Base-by-base conservation (phyloP, 2,797 vertebrate species). In the Melanotaenia pygmaea region DNA sequence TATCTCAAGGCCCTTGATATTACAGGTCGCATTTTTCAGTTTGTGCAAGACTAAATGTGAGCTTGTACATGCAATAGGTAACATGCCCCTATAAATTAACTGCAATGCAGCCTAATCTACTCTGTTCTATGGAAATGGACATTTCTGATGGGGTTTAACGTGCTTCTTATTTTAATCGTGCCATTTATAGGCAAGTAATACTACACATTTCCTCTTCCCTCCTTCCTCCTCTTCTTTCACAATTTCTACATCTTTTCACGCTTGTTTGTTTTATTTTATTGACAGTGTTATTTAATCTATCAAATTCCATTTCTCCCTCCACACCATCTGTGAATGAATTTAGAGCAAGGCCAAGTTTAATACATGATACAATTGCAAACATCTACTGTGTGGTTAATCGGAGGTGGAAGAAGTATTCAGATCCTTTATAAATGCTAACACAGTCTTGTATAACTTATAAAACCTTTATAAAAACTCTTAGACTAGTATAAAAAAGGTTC, bases 201-300 rank as follows among this genome's bases (percentile, higher is more conserved):
- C 54, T 74, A 13, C 50, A 45, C 26, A 71, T 69, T 56, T 64
- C 71, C 30, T 60, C 37, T 50, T n/a, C 28, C 63, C 24, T 60
- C 56, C 43, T 30, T 35, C 51, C 72, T 30, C 5, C 60, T 32
- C 20, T 47, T n/a, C 1, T 5, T 32, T 59, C 18, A 59, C 59
- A 20, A 40, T n/a, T 59, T 14, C 53, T 72, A 53, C 57, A 73
- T 28, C 58, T 77, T 50, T 60, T 66, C 80, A 32, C 40, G 32
- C 43, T 67, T 18, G 3, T 37, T 57, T 54, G 37, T 10, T 58
- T 51, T 12, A 4, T 56, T 60, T 73, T 64, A 77, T 77, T 82
- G 64, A 84, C 72, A 82, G 72, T 73, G 74, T 80, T 63, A 86
- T 16, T 54, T 69, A 80, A 78, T 86, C 65, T 74, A 75, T 85